phyloP scores from a whole-genome alignment of 1,140 invertebrate genomes.

The Metaphire vulgaris region DNA sequence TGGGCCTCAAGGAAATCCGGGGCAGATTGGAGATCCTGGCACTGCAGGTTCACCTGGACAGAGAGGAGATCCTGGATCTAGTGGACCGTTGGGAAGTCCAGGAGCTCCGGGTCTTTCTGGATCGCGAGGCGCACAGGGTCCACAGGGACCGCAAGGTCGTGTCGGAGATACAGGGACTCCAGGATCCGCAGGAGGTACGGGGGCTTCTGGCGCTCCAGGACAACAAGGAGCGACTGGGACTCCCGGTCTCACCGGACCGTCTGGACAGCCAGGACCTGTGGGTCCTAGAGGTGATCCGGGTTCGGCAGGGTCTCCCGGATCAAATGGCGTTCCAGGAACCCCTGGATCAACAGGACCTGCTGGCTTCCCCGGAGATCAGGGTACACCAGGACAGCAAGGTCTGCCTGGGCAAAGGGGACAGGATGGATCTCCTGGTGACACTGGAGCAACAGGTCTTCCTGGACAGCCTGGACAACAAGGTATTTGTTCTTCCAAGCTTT shows the following conservation, averaged over 20 bases:
- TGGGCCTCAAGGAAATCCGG: slow-evolving; percentile 7
- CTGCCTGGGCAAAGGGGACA: neutral
- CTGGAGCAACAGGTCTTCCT: neutral
- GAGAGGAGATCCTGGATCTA: slow-evolving; percentile 4
- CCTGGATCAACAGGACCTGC: neutral
- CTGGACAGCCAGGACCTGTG: slow-evolving; percentile 2
- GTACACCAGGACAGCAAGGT: slow-evolving; percentile 1
- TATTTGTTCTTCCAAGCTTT: too few relatives aligned
- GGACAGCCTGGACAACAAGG: neutral
- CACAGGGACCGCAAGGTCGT: neutral
- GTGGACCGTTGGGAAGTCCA: slow-evolving; percentile 5
- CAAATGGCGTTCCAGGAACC: neutral
- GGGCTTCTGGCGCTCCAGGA: neutral
- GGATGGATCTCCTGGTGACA: neutral
- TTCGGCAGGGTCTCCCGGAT: neutral
- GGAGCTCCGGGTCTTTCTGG: slow-evolving; percentile 12
- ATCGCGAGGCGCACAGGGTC: slow-evolving; percentile 4
- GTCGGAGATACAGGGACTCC: slow-evolving; percentile 5
- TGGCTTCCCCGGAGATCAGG: neutral
- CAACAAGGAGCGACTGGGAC: slow-evolving; percentile 7
- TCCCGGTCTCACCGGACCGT: neutral
- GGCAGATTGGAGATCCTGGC: neutral
- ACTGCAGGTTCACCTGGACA: slow-evolving; percentile 5
- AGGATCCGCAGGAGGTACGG: slow-evolving; percentile 1
- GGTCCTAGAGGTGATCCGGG: slow-evolving; percentile 5